Evolutionary conservation across 2,113 vertebrate genomes (phyloP).

Genomic region (Pollachius pollachius): DNA sequence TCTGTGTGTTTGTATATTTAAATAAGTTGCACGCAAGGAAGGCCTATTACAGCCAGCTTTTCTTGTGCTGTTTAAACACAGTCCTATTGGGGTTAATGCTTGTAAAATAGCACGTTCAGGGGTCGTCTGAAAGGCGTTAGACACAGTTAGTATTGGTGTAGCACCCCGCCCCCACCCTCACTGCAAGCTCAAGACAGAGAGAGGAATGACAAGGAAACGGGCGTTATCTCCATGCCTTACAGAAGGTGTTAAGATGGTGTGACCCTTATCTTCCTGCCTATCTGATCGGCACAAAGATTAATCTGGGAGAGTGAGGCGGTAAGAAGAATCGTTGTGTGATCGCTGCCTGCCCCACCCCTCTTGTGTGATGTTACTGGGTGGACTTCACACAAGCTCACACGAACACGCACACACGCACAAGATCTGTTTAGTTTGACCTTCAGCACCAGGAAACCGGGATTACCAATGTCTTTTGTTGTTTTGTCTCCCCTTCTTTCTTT

Average conservation of each 20-base stretch:
- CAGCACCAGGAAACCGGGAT: constrained; percentile 38
- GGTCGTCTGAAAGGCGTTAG: background rate
- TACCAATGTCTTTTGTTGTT: constrained; percentile 26
- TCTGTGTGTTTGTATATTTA: too few species aligned
- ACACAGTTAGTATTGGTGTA: constrained; percentile 2
- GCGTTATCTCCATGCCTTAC: constrained; percentile 54
- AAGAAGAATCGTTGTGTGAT: constrained; percentile 60
- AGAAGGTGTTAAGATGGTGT: constrained; percentile 71
- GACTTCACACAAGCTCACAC: constrained; percentile 11
- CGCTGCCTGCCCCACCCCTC: constrained; percentile 8
- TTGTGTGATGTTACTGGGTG: constrained; percentile 30
- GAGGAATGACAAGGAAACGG: constrained; percentile 13
- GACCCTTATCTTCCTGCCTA: constrained; percentile 71
- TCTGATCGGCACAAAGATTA: constrained; percentile 65
- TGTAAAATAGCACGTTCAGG: background rate
- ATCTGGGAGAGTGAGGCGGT: constrained; percentile 42
- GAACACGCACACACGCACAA: constrained; percentile 2
- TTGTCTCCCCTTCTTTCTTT: constrained; percentile 10
- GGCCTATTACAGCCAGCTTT: too few species aligned
- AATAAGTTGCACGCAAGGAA: too few species aligned
- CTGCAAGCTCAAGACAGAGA: background rate
- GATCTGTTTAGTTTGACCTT: constrained; percentile 50
- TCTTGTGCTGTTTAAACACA: too few species aligned
- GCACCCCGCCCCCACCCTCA: constrained; percentile 31
- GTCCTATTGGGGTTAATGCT: too few species aligned